Conservation (phyloP, 2,888 invertebrate species). For the Drosophila crucigera region DNA sequence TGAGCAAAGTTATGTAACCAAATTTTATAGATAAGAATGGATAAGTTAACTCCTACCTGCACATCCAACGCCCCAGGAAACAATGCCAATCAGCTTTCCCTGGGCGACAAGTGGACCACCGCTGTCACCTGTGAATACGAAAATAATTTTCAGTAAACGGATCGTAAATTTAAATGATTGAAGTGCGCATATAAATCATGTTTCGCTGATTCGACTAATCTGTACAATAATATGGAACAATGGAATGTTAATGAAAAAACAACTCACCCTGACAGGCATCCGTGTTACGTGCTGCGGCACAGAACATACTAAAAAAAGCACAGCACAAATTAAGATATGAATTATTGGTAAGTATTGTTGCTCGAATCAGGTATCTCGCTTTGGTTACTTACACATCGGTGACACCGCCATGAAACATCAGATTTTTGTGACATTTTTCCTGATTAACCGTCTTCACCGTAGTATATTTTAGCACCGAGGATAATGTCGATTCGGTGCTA, state of each 20-base stretch:
- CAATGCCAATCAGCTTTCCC: conserved; percentile 79
- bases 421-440: conserved; percentile 65
- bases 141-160: background rate
- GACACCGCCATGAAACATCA: conserved; percentile 76
- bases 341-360: conserved; percentile 26
- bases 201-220: background rate
- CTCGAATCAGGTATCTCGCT: conserved; percentile 7
- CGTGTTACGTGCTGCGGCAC: conserved; percentile 79
- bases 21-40: background rate
- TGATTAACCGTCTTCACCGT: conserved; percentile 79
- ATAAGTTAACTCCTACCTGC: conserved; percentile 50
- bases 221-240: background rate
- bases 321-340: conserved; percentile 27
- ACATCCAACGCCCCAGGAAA: conserved; percentile 84
- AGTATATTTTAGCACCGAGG: conserved; percentile 77
- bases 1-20: background rate
- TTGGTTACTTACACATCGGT: conserved; percentile 79
- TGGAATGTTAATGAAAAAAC: background rate
- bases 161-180: background rate
- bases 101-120: conserved; percentile 80
- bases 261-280: conserved; percentile 83
- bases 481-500: conserved; percentile 68
- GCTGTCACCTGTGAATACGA: conserved; percentile 69
- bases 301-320: conserved; percentile 78
- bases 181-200: background rate